Evolutionary conservation across 2,888 invertebrate genomes (phyloP), one percentile per base, ranked within the genome.

Genomic region (Scelioninae gen. 2): DNA sequence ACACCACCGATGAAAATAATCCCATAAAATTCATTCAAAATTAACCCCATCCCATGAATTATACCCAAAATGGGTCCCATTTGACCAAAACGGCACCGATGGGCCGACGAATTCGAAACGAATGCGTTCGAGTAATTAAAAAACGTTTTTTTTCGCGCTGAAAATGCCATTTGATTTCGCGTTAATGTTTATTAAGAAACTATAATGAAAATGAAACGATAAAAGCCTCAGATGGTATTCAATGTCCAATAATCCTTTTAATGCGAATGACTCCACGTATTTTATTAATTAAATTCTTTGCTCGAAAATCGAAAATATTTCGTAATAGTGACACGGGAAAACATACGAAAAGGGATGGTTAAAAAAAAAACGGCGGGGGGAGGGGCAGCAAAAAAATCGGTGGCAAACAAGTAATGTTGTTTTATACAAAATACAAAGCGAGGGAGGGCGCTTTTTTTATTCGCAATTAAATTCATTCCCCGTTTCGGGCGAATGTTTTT

Each of bases 211-310:
- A 58, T 70, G 46, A 70, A 63, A 67, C 61, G 67, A 52, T 55
- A 43, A 50, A 52, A 67, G 57, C 63, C 33, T 57, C 58, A 57
- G 65, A 65, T 55, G 68, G 71, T 55, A 71, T 68, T 74, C 63
- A 67, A 71, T 74, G 57, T 74, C 70, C 67, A 50, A 74, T 71
- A 71, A 67, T 68, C 71, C 57, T 57, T 67, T 63, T 63, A 58
- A 71, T 71, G 57, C 35, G 65, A 64, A 74, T 70, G 57, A 57
- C 68, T 68, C 41, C 71, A 70, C 74, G 74, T 74, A 74, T 74
- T 71, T 71, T 67, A 71, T 74, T 74, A 74, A 74, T 71, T 74
- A 71, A 71, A 74, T 74, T 75, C 74, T 72, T 68, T 48, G 28
- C 71, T 52, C 58, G 63, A 74, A 72, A 71, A 72, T 72, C 60